Percentiles rank a stretch among this genome's conserved stretches.
phyloP scores from a whole-genome alignment of 2,113 vertebrate genomes.

The Protobothrops mucrosquamatus region DNA sequence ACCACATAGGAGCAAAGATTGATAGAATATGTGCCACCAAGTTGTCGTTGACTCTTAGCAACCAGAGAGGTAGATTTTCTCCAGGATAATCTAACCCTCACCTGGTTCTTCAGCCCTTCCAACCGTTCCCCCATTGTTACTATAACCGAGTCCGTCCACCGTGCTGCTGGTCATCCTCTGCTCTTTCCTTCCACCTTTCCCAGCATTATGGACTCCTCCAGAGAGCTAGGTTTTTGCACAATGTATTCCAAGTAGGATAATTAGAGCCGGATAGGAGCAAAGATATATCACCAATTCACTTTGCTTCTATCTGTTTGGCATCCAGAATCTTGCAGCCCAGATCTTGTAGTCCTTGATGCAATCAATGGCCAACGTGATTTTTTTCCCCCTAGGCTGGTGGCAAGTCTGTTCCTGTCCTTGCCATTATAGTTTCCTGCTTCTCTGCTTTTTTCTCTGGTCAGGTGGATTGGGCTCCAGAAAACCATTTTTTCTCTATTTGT shows the following conservation, averaged over 20 bases:
- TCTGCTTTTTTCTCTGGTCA: neutral
- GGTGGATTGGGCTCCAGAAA: neutral
- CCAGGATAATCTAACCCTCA: neutral
- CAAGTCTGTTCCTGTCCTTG: neutral
- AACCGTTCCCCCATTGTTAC: neutral
- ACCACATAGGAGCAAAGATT: neutral
- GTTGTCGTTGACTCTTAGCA: neutral
- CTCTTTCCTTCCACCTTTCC: neutral
- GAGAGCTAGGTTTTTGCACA: neutral
- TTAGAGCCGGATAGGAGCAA: neutral
- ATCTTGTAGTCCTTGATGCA: neutral
- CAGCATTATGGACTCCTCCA: neutral
- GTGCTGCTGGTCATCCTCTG: neutral
- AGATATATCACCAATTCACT: neutral
- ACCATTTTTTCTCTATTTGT: neutral
- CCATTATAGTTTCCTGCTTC: neutral
- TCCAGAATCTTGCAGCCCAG: neutral
- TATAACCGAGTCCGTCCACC: neutral
- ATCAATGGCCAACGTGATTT: neutral
- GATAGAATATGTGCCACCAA: neutral
- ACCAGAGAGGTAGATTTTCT: neutral
- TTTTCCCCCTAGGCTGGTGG: neutral
- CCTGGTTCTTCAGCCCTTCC: neutral
- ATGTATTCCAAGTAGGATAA: neutral
- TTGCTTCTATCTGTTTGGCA: neutral